Conservation (phyloP, 2,113 vertebrate species). For the Ceuthmochares aereus region DNA sequence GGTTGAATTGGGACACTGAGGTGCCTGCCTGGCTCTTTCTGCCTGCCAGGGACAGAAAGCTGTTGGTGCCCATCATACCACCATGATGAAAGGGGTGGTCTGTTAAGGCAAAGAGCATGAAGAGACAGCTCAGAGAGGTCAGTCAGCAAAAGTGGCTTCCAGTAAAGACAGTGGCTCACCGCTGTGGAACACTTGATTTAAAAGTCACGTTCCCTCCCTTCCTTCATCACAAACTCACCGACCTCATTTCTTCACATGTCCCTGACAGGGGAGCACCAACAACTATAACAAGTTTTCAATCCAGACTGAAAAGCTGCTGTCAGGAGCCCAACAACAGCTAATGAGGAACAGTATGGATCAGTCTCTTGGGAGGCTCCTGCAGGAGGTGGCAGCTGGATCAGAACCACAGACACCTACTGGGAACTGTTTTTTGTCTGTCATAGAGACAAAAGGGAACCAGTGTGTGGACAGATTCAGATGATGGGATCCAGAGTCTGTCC, state of each 20-base stretch:
- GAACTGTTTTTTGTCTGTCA: neutral
- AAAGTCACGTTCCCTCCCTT: neutral
- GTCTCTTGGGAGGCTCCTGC: neutral
- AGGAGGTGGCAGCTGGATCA: neutral
- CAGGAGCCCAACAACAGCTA: neutral
- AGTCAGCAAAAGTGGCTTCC: neutral
- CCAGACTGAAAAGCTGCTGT: neutral
- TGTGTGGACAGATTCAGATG: neutral
- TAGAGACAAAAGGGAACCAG: neutral
- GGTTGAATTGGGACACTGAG: fast-evolving
- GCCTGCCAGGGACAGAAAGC: neutral
- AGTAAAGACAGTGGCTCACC: neutral
- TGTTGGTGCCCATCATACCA: fast-evolving
- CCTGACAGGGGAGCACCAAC: neutral
- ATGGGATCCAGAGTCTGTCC: neutral
- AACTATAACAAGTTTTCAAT: neutral
- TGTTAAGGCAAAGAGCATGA: neutral
- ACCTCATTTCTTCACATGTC: neutral
- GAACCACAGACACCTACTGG: neutral
- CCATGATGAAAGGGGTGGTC: neutral
- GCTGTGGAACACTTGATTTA: neutral
- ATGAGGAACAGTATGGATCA: neutral
- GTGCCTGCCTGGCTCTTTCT: neutral
- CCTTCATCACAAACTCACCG: fast-evolving
- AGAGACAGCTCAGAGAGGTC: neutral